Evolutionary conservation across 2,113 vertebrate species (phyloP).

Genomic region (Tiliqua scincoides): DNA sequence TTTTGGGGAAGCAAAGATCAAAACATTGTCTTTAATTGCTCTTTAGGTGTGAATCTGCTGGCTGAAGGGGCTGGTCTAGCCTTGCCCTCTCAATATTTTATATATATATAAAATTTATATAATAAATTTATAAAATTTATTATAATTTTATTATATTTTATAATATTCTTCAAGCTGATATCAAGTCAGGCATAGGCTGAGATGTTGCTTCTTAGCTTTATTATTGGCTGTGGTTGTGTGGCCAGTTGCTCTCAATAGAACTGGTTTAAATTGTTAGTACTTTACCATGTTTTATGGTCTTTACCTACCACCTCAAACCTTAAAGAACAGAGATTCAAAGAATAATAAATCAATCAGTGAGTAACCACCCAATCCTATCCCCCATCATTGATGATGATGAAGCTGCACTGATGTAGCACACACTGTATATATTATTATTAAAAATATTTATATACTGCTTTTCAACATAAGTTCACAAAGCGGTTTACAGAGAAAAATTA

Average conservation of each 20-base stretch:
- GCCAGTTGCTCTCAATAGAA: neutral
- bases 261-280: neutral
- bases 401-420: no score
- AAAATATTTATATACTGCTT: neutral
- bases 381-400: no score
- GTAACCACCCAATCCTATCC: no score
- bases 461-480: no score
- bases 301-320: neutral
- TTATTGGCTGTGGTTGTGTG: neutral
- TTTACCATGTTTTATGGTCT: neutral
- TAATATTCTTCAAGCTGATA: neutral
- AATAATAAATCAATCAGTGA: neutral
- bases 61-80: neutral
- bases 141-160: no score
- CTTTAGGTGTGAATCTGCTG: neutral
- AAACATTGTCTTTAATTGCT: neutral
- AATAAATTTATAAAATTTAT: no score
- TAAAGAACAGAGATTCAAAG: neutral
- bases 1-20: no score
- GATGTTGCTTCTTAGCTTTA: neutral
- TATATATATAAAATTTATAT: no score
- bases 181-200: neutral
- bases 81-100: neutral
- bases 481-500: no score
- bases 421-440: no score